A percentile compares a stretch with the other conserved stretches of the same genome.
Evolutionary conservation across 1,140 invertebrate species (phyloP).

Genomic region (Caenorhabditis brenneri): DNA sequence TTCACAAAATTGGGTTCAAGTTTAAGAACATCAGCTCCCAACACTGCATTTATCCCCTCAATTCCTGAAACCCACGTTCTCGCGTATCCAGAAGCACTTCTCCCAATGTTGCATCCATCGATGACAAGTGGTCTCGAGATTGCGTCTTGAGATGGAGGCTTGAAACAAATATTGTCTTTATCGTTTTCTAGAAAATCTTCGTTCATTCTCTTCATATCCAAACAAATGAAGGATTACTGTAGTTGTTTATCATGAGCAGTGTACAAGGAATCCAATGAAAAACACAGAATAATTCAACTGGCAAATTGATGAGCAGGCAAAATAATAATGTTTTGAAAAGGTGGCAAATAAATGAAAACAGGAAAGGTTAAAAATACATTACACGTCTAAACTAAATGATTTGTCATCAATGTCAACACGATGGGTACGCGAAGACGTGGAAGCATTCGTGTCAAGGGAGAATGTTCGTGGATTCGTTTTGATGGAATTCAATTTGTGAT

Average conservation of each 20-base stretch:
- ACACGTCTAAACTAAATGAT: constrained; percentile 36
- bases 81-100: constrained; percentile 48
- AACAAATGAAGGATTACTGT: neutral
- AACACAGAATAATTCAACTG: neutral
- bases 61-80: constrained; percentile 40
- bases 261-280: neutral
- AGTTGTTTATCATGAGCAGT: constrained; percentile 7
- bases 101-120: constrained; percentile 55
- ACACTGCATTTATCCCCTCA: too few relatives aligned
- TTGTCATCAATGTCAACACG: constrained; percentile 33
- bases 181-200: neutral
- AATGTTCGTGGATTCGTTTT: constrained; percentile 30
- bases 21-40: too few relatives aligned
- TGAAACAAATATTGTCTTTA: constrained; percentile 32
- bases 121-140: constrained; percentile 50
- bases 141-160: constrained; percentile 16
- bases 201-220: neutral
- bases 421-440: neutral
- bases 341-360: neutral
- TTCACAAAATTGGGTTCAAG: too few relatives aligned
- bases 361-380: neutral
- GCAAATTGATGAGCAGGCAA: neutral
- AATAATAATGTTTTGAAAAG: too few relatives aligned
- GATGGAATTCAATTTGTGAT: neutral
- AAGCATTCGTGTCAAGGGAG: constrained; percentile 19